Evolutionary conservation across 2,113 vertebrate species (phyloP), one percentile per base, ranked within the genome.

Genomic region (Rhadina sibilatrix): DNA sequence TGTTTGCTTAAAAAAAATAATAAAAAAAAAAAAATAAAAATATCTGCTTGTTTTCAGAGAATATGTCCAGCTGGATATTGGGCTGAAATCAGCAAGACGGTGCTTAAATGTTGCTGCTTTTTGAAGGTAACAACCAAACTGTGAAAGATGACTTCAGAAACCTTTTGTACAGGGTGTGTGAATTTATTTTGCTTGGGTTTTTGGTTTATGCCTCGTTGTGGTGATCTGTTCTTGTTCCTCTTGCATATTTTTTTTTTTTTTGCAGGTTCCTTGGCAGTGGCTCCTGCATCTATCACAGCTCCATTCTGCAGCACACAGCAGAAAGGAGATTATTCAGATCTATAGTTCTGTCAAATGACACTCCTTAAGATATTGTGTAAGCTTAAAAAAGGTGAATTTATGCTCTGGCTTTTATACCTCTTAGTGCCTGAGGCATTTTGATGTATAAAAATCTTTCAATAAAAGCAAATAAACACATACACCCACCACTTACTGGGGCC

Each of bases 161-260:
- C 28, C 2, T 60, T 90, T 77, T 71, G 37, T 30, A 63, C 56
- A 35, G 18, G 38, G 24, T 31, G 9, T 65, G n/a, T 72, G 61
- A 46, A 89, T 82, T 80, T 92, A 37, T 84, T 92, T 69, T 53
- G 68, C 42, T 83, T 78, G 30, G 37, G 8, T 66, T 81, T 92
- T 65, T 65, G 35, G 18, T 47, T 83, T 91, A 70, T 83, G 38
- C 50, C 84, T 91, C 9, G 6, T 60, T 94, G 56, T 68, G 60
- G 65, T 87, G 89, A 75, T 57, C 44, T 85, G 60, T 76, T 87
- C 59, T 54, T 87, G 68, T 75, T 81, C 63, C 17, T 56, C 84
- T 83, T 96, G 93, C 69, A 59, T 93, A 30, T 83, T 96, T 94
- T 72, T 74, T 94, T 96, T 94, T 54, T 35, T 40, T 80, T 60